These are phyloP conservation scores for Linnaemya tessellans DNA, from an alignment of 2,888 invertebrate species.

Conservation along the genomic window DNA sequence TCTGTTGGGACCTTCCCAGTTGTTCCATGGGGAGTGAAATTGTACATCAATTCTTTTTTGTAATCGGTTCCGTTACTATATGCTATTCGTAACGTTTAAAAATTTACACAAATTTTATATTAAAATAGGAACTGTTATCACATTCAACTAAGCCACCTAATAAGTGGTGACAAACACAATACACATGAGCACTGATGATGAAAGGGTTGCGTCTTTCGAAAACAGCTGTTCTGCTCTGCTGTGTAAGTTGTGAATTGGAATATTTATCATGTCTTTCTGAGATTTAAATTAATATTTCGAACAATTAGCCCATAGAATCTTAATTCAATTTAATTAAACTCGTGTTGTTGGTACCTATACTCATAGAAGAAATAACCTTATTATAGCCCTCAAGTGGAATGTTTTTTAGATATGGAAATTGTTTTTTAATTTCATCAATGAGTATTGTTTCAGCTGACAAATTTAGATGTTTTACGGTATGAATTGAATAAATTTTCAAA, in stretches of 20 bases:
- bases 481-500: slow-evolving; percentile 2
- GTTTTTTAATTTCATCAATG: background rate
- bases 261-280: too few relatives aligned
- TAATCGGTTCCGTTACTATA: slow-evolving; percentile 56
- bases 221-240: too few relatives aligned
- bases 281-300: too few relatives aligned
- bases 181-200: too few relatives aligned
- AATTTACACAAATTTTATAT: too few relatives aligned
- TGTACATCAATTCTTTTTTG: slow-evolving; percentile 64
- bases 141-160: too few relatives aligned
- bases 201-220: too few relatives aligned
- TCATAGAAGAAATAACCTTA: background rate
- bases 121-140: too few relatives aligned
- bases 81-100: slow-evolving; percentile 66
- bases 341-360: background rate
- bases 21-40: slow-evolving; percentile 67
- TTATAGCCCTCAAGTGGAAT: background rate
- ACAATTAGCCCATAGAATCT: too few relatives aligned
- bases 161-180: too few relatives aligned
- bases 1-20: slow-evolving; percentile 67
- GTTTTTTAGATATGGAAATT: background rate
- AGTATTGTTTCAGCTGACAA: background rate
- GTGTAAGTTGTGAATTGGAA: too few relatives aligned
- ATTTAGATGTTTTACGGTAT: background rate
- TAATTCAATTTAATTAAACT: too few relatives aligned